Evolutionary conservation across 2,888 invertebrate genomes (phyloP).

Genomic region (Poecilobothrus nobilitatus): DNA sequence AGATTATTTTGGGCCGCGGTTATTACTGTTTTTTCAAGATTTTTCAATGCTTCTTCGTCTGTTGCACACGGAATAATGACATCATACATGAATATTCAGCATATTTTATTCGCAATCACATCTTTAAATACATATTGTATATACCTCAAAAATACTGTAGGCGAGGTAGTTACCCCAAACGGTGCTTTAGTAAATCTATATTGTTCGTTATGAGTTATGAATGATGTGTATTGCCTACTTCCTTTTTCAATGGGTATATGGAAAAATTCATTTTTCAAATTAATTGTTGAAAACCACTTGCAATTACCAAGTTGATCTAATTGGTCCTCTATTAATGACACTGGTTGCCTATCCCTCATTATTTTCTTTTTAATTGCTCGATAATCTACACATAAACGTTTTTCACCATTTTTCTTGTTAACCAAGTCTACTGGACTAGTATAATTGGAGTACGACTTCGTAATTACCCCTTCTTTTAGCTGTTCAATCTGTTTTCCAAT

Average conservation of each 20-base stretch:
- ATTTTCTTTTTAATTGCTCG: conserved; percentile 14
- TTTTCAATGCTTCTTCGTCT: no score
- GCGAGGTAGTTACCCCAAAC: no score
- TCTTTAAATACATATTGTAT: no score
- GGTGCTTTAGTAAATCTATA: conserved; percentile 29
- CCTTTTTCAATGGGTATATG: conserved; percentile 32
- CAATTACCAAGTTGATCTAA: conserved; percentile 29
- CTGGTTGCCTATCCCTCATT: no score
- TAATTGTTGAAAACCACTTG: conserved; percentile 28
- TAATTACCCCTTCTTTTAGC: conserved; percentile 20
- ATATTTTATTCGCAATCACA: no score
- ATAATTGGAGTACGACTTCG: conserved; percentile 24
- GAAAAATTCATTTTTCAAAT: no score
- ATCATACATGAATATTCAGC: no score
- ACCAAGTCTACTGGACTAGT: conserved; percentile 29
- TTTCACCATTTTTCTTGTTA: conserved; percentile 25
- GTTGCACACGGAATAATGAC: no score
- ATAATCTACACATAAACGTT: conserved; percentile 27
- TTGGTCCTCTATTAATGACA: conserved; percentile 31
- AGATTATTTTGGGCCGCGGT: conserved; percentile 28
- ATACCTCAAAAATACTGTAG: no score
- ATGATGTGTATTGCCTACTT: no score
- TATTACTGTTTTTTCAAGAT: no score
- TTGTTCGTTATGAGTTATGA: conserved; percentile 31
- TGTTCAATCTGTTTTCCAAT: conserved; percentile 27